These are phyloP conservation scores for Tipula unca DNA, from an alignment of 2,888 invertebrate genomes.

Conservation along the genomic window DNA sequence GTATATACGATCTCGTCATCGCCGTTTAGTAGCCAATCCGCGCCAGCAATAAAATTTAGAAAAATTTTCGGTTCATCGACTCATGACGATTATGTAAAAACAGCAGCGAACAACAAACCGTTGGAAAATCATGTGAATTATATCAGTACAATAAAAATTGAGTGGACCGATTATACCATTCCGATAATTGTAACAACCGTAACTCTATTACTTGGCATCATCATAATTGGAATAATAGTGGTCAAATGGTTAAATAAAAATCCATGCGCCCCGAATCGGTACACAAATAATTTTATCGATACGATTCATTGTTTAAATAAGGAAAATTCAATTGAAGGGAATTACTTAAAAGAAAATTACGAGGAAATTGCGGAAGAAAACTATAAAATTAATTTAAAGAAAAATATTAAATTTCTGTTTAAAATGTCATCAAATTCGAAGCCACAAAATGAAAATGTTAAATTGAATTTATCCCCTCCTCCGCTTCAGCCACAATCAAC, in stretches of 20 bases:
- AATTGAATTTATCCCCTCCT: background rate
- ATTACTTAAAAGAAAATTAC: background rate
- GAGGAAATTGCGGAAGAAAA: background rate
- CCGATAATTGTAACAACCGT: background rate
- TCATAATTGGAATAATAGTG: slow-evolving; percentile 27
- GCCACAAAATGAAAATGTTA: background rate
- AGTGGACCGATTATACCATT: background rate
- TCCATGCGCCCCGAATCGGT: background rate
- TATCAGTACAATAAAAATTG: background rate
- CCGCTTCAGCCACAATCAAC: background rate
- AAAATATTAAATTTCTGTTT: background rate
- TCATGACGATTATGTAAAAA: background rate
- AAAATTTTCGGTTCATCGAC: background rate
- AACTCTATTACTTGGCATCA: slow-evolving; percentile 23
- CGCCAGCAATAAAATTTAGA: background rate
- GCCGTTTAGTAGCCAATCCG: background rate
- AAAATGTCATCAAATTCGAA: background rate
- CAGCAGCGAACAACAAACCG: background rate
- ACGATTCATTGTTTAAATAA: background rate
- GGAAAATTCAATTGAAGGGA: background rate
- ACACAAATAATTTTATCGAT: background rate
- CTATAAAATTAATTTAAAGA: slow-evolving; percentile 9
- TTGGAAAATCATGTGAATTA: background rate
- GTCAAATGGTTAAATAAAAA: slow-evolving; percentile 27
- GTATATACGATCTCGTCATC: background rate